Base-by-base conservation (phyloP, 2,888 invertebrate genomes). In the Sisyra terminalis region DNA sequence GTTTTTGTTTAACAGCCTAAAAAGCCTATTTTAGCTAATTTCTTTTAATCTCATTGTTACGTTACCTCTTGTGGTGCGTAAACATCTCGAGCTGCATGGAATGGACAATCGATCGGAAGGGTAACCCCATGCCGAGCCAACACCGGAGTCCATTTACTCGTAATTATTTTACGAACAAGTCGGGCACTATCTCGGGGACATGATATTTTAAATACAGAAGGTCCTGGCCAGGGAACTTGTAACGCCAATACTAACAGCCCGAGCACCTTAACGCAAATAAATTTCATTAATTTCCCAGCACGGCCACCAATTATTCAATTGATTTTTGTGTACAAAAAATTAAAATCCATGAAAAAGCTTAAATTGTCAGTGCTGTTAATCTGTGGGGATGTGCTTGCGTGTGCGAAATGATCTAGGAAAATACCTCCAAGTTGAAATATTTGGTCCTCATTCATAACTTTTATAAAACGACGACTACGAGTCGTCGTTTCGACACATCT, bases 141-240 rank as follows among this genome's bases (percentile, higher is more conserved):
- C 47, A 89, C 80, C 44, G 90, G 89, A 50, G 82, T 73, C 87
- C 89, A 88, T 77, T 88, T 87, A 73, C 79, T 85, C 64, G 86
- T 82, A 55, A 89, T 78, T 49, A 88, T 78, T 65, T 84, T 85
- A 56, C 86, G 73, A 49, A 89, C 88, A 53, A 88, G 76, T 57
- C 86, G 77, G 51, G 88, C 85, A 68, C 81, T 86, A 73, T 87
- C 86, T 73, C 84, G 75, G 54, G 85, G 84, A 59, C 86, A 87
- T 52, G 84, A 79, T 56, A 85, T 79, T 67, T 83, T 85, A 77
- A 85, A 83, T 52, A 86, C 77, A 51, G 81, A 79, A 46, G 85
- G 83, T 55, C 84, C 84, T 57, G 86, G 86, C 86, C 86, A 87
- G 63, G 86, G 86, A 65, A 87, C 82, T 30, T 41, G 41, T 60